Evolutionary conservation across 1,140 invertebrate species (phyloP), one percentile per base, ranked within the genome.

Genomic region (Bombus sibiricus): DNA sequence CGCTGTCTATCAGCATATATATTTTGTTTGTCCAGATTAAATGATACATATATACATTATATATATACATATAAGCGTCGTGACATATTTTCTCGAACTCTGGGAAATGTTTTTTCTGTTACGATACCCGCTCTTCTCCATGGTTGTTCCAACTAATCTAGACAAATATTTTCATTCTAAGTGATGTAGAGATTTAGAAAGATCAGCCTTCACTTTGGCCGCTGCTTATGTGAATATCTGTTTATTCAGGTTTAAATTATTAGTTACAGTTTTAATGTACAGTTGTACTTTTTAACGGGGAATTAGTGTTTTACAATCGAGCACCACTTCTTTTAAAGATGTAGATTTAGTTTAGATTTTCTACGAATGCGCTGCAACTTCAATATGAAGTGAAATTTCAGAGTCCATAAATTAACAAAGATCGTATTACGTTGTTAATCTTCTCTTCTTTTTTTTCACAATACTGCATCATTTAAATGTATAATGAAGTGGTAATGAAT

Each of bases 151-250:
- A n/a, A 22, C 25, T 57, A 12, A 74, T 34, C 25, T 41, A 15
- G 39, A 34, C 6, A 74, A 74, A 74, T 64, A 28, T 82, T 73
- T 82, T 64, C 32, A 2, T 82, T 64, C 15, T 18, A 37, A 74
- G 32, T 57, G 13, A 53, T 18, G 5, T 25, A 39, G 68, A 37
- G 68, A 69, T 39, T 69, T 37, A 4, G 34, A 39, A 4, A 1
- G 9, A 37, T 37, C 8, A 37, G 34, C 25, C 10, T 28, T 39
- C 18, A 12, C 9, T 12, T 39, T 37, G 9, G 18, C 6, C n/a
- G 68, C 37, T 39, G 68, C 22, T 37, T 39, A 32, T 32, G n/a
- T 22, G 15, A 62, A 62, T 28, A 5, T 3, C 4, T n/a, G 59
- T n/a, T 62, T 62, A n/a, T 62, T 62, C 28, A 13, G 3, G 3